Evolutionary conservation across 2,888 invertebrate genomes (phyloP).

Genomic region (Chymomyza procnemis): DNA sequence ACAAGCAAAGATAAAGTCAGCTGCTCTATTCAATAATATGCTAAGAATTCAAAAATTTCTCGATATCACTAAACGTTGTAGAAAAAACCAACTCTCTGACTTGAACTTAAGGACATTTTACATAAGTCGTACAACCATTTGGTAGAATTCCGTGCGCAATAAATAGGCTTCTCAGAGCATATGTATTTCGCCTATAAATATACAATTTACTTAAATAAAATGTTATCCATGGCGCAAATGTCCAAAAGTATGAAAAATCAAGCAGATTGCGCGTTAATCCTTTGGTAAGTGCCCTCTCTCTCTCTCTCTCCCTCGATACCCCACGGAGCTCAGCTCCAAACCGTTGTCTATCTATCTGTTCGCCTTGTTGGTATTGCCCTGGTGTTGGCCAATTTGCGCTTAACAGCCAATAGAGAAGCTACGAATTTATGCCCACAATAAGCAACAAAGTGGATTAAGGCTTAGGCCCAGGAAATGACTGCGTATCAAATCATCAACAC

Average conservation of each 20-base stretch:
- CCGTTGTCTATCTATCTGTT: background rate
- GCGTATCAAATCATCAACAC: constrained; percentile 42
- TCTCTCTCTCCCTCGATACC: too few species aligned
- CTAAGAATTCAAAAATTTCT: too few species aligned
- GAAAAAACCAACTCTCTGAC: too few species aligned
- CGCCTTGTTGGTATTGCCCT: background rate
- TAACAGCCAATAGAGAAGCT: background rate
- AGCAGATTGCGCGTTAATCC: constrained; percentile 44
- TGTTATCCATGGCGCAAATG: background rate
- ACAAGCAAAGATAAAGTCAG: too few species aligned
- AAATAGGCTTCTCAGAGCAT: too few species aligned
- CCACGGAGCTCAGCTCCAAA: background rate
- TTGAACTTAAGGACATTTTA: too few species aligned
- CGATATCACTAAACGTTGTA: too few species aligned
- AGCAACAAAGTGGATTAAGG: constrained; percentile 37
- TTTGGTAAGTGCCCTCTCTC: constrained; percentile 21
- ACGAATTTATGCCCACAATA: constrained; percentile 1
- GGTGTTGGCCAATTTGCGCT: background rate
- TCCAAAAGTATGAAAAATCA: constrained; percentile 23
- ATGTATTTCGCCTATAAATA: background rate
- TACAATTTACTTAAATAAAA: background rate
- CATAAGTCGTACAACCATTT: too few species aligned
- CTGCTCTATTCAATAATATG: too few species aligned
- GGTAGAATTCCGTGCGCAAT: too few species aligned
- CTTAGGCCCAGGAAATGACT: constrained; percentile 18